Percentiles rank a stretch among this genome's conserved stretches.
Conservation (phyloP, 2,113 vertebrate genomes). For the Lanius collurio region DNA sequence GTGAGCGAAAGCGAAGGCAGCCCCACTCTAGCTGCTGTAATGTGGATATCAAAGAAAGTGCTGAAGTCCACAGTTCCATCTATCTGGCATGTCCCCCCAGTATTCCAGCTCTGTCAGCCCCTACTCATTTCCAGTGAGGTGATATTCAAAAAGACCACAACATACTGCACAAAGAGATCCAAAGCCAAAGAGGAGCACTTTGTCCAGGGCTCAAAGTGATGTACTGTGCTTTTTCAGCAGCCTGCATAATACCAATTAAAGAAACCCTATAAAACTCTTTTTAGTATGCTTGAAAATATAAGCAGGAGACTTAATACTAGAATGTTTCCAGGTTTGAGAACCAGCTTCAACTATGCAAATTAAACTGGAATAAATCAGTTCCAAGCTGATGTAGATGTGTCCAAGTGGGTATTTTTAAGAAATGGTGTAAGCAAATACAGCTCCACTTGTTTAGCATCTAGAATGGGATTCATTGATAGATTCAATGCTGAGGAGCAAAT, state of each 20-base stretch:
- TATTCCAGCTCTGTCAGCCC: not conserved
- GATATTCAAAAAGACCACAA: not conserved
- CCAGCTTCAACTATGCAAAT: not conserved
- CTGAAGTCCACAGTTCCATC: not conserved
- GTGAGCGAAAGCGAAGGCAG: not conserved
- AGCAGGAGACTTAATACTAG: not conserved
- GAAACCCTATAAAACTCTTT: not conserved
- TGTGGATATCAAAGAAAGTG: not conserved
- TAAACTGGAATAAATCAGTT: not conserved
- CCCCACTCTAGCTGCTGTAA: not conserved
- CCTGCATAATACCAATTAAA: not conserved
- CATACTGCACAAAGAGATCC: not conserved
- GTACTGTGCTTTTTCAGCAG: not conserved
- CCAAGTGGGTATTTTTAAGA: not conserved
- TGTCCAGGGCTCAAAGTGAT: not conserved
- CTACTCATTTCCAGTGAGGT: not conserved
- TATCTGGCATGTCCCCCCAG: rapidly evolving
- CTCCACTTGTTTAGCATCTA: not conserved
- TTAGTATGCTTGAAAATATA: not conserved
- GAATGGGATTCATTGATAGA: not conserved
- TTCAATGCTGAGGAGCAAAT: not conserved
- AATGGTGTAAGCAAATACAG: not conserved
- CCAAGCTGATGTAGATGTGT: not conserved
- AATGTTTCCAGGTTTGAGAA: not conserved
- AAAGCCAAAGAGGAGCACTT: not conserved